Evolutionary conservation across 2,797 vertebrate genomes (phyloP), one percentile per base, ranked within the genome.

Genomic region (Carcharodon carcharias): DNA sequence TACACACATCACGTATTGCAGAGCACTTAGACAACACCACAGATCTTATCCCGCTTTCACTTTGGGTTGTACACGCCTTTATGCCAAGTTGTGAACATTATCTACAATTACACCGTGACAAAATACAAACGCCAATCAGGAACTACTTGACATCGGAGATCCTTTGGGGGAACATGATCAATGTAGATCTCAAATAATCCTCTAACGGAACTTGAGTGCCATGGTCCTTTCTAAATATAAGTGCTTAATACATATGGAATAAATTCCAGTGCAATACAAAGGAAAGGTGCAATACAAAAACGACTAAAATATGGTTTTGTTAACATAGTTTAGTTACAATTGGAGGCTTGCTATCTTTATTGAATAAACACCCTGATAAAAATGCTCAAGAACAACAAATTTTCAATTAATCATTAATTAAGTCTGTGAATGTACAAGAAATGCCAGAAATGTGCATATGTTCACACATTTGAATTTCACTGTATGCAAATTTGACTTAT

Each of bases 371-470:
- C 40, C 12, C 50, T 56, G 14, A 73, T 77, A 31, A 71, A 95
- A 95, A 95, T 95, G 45, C 69, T 35, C 45, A 95, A 73, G 69
- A 95, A 95, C 54, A 95, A 95, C 77, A 71, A 8, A 65, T 65
- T 54, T 77, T 73, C 67, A 95, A 95, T 95, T n/a, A 73, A 95
- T 95, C 26, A 71, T 77, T 95, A 56, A 95, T 95, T 77, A 56
- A 26, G 40, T 71, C 28, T 73, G 8, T 35, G 45, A 71, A 69
- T 14, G 28, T 95, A 45, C 65, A 54, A 71, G 65, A 7, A 71
- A 69, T 95, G 69, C 50, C 50, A 77, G 65, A 54, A 95, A 14
- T 35, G 45, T 56, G 28, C 94, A 54, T 45, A 95, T 56, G 71
- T 77, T 95, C 69, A 77, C 93, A 71, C 3, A 71, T 95, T 95